Conservation (phyloP, 37 sponge, comb jelly and placozoan genomes). For the Ianthella basta region DNA sequence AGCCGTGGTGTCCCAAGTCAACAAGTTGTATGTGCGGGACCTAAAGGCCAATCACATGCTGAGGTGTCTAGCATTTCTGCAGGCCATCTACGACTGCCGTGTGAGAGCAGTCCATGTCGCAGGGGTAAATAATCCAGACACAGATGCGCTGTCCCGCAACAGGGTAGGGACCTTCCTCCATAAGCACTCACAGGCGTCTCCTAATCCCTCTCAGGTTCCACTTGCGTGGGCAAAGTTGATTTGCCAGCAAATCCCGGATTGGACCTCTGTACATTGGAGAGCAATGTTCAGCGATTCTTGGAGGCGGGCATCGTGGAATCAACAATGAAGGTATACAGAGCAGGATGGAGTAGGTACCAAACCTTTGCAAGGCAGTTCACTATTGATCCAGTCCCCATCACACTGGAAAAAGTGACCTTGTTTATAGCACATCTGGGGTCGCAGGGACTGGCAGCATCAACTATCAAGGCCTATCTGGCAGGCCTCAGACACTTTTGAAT, state of each 20-base stretch:
- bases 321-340: background rate
- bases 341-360: background rate
- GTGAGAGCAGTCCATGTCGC: background rate
- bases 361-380: background rate
- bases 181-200: background rate
- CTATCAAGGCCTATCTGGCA: no score
- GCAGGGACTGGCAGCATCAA: no score
- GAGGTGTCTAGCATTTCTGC: background rate
- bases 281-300: background rate
- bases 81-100: background rate
- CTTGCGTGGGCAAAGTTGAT: background rate
- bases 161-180: background rate
- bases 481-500: background rate
- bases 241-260: background rate
- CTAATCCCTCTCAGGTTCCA: background rate
- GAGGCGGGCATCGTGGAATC: background rate
- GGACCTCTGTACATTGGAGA: background rate
- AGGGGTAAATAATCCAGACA: background rate
- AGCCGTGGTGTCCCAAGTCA: background rate
- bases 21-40: no score
- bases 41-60: background rate
- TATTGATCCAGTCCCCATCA: background rate
- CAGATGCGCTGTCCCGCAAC: background rate
- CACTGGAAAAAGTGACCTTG: background rate
- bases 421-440: no score